Conservation (phyloP, 2,113 vertebrate species). For the Neolamprologus falcicula region DNA sequence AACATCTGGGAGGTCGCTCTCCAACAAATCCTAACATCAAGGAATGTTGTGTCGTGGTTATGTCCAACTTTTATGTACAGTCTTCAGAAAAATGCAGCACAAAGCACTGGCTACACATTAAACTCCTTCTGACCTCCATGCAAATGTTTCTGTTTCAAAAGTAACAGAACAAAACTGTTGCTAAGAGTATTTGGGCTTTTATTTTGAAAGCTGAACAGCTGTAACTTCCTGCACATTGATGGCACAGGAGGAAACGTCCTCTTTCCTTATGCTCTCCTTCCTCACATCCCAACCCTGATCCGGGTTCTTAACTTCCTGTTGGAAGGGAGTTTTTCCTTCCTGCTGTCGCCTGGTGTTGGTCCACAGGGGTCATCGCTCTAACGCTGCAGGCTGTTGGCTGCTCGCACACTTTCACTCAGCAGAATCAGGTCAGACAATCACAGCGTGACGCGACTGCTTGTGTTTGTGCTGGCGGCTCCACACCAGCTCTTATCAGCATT, state of each 20-base stretch:
- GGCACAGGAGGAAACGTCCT: neutral
- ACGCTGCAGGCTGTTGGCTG: neutral
- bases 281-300: neutral
- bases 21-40: neutral
- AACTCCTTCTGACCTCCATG: neutral
- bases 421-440: neutral
- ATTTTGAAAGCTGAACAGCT: neutral
- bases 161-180: neutral
- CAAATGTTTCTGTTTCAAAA: neutral
- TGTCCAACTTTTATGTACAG: neutral
- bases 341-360: neutral
- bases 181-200: neutral
- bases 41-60: neutral
- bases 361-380: neutral
- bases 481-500: neutral
- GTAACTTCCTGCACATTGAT: neutral
- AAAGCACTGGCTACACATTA: neutral
- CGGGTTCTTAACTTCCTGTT: neutral
- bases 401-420: neutral
- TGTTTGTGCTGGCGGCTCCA: neutral
- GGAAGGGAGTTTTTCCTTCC: accelerated
- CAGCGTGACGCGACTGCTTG: accelerated
- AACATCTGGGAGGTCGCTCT: neutral
- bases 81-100: neutral
- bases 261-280: neutral